These are phyloP conservation scores for Tachina grossa DNA, from an alignment of 2,888 invertebrate genomes.

Conservation along the genomic window DNA sequence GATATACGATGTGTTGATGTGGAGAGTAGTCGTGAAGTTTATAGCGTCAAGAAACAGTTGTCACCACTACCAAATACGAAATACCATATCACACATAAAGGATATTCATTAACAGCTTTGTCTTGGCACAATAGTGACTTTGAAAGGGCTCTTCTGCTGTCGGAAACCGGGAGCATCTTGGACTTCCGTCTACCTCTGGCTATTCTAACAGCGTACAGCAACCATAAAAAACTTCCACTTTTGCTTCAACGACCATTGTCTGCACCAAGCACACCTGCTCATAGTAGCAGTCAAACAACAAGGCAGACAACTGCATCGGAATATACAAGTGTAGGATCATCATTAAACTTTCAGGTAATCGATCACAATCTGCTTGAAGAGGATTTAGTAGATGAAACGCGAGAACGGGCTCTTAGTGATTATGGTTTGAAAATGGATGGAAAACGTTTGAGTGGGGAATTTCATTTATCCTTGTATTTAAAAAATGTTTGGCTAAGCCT, in stretches of 20 bases:
- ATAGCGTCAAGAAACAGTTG: conserved; percentile 89
- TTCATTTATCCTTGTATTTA: conserved; percentile 89
- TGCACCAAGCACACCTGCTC: conserved; percentile 73
- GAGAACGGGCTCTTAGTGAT: conserved; percentile 86
- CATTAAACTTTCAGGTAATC: conserved; percentile 75
- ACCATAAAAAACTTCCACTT: conserved; percentile 79
- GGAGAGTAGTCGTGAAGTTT: conserved; percentile 88
- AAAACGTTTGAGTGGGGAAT: conserved; percentile 89
- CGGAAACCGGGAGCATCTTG: conserved; percentile 78
- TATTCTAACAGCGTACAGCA: conserved; percentile 80
- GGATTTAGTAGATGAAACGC: conserved; percentile 84
- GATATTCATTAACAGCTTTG: conserved; percentile 86
- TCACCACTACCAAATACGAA: conserved; percentile 79
- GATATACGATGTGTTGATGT: conserved; percentile 92
- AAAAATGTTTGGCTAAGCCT: conserved; percentile 89
- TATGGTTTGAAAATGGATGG: conserved; percentile 91
- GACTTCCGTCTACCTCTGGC: conserved; percentile 81
- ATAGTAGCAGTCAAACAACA: conserved; percentile 70
- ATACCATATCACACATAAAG: conserved; percentile 76
- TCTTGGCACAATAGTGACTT: conserved; percentile 93
- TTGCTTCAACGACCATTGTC: conserved; percentile 77
- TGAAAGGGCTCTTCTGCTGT: conserved; percentile 80
- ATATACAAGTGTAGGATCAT: conserved; percentile 72
- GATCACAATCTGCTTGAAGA: conserved; percentile 77
- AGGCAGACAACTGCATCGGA: conserved; percentile 72